Evolutionary conservation across 1,140 invertebrate species (phyloP).

Genomic region (Cyrtorhinus lividipennis): DNA sequence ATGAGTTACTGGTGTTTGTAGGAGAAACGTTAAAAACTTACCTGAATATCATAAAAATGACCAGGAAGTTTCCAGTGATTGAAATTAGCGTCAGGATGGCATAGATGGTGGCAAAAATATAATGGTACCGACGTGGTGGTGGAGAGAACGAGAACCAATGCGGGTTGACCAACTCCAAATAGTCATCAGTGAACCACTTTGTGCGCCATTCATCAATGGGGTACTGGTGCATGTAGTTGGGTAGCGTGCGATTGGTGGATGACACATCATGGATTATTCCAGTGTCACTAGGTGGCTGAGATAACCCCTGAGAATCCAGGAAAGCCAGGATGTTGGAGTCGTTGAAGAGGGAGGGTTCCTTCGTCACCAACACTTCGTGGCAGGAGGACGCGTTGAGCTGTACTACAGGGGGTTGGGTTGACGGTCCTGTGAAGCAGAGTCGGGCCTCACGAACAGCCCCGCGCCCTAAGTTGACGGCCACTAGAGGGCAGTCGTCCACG

Average conservation of each 20-base stretch:
- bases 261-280: too few relatives aligned
- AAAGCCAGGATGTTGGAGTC: constrained; percentile 16
- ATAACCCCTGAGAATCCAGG: not conserved
- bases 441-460: not conserved
- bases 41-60: constrained; percentile 49
- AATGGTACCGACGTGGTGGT: constrained; percentile 36
- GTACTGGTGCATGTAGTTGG: constrained; percentile 26
- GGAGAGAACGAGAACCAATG: constrained; percentile 50
- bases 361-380: too few relatives aligned
- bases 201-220: constrained; percentile 35
- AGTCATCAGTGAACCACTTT: constrained; percentile 38
- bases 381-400: too few relatives aligned
- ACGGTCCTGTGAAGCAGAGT: not conserved
- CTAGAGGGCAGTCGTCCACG: not conserved
- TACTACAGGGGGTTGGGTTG: not conserved
- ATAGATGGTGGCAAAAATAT: constrained; percentile 41
- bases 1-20: too few relatives aligned
- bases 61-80: constrained; percentile 44
- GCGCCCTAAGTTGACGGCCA: not conserved
- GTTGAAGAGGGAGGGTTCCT: not conserved
- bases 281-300: too few relatives aligned
- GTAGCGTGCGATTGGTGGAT: too few relatives aligned
- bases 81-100: constrained; percentile 42
- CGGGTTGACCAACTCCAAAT: constrained; percentile 41
- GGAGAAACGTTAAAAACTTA: too few relatives aligned